Evolutionary conservation across 2,113 vertebrate species (phyloP).

Genomic region (Calyptomena viridis): DNA sequence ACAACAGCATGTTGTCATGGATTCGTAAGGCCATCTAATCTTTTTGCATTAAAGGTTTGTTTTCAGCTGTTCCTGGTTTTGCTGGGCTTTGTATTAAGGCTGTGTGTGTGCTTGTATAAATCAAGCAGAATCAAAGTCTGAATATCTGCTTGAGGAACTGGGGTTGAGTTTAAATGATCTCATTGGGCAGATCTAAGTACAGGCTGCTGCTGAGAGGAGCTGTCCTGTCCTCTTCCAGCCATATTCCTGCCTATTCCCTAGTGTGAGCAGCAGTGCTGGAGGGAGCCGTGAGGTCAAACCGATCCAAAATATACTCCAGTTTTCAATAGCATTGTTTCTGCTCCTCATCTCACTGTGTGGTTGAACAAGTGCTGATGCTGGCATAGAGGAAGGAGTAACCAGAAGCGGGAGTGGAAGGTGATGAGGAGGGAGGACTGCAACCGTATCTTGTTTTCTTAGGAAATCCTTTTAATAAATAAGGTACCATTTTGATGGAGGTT

Average conservation of each 20-base stretch:
- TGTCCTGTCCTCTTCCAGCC: background rate
- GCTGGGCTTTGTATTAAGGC: background rate
- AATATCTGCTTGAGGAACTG: background rate
- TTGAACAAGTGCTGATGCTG: background rate
- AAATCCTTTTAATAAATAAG: background rate
- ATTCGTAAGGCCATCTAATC: background rate
- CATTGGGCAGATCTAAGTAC: background rate
- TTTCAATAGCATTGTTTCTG: background rate
- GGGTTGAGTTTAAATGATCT: background rate
- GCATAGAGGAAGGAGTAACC: background rate
- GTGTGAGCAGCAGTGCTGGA: background rate
- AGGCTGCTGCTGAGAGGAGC: background rate
- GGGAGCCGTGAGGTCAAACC: rapidly evolving
- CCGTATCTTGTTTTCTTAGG: background rate
- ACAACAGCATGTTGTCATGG: background rate
- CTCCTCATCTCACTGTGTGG: background rate
- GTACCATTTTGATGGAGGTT: background rate
- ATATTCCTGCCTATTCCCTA: background rate
- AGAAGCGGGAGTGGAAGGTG: background rate
- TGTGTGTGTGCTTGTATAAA: background rate
- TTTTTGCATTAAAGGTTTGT: background rate
- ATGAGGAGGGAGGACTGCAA: background rate
- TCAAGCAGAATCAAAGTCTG: background rate
- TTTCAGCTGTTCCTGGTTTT: background rate
- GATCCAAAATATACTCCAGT: background rate